Evolutionary conservation across 1,140 invertebrate genomes (phyloP).

Genomic region (Drosophila eugracilis): DNA sequence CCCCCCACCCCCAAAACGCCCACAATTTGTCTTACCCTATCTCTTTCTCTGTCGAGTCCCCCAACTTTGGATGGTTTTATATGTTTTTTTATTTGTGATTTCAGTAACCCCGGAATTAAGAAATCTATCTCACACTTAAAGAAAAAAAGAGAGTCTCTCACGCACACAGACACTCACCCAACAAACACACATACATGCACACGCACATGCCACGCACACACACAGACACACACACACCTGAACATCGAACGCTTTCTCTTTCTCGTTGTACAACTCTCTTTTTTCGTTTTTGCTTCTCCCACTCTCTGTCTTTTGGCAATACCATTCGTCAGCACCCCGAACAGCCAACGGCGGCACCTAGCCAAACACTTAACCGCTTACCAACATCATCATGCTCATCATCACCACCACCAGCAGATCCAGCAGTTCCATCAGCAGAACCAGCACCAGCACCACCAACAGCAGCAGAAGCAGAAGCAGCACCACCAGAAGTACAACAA

Average conservation of each 20-base stretch:
- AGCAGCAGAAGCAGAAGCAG: neutral
- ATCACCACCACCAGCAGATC: slow-evolving; percentile 49
- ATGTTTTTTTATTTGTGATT: too few species aligned
- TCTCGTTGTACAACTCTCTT: slow-evolving; percentile 82
- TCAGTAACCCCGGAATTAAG: slow-evolving; percentile 11
- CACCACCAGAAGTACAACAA: slow-evolving; percentile 12
- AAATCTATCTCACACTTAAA: slow-evolving; percentile 2
- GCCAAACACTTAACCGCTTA: slow-evolving; percentile 81
- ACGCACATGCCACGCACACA: slow-evolving; percentile 2
- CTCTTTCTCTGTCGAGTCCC: slow-evolving; percentile 1
- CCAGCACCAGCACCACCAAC: slow-evolving; percentile 5
- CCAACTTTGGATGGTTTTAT: slow-evolving; percentile 5
- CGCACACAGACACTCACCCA: slow-evolving; percentile 21
- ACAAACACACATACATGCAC: too few species aligned
- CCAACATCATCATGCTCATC: slow-evolving; percentile 67
- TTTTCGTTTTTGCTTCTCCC: slow-evolving; percentile 72
- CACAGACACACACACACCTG: slow-evolving; percentile 31
- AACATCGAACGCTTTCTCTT: slow-evolving; percentile 75
- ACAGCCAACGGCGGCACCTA: slow-evolving; percentile 84
- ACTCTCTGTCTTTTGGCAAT: slow-evolving; percentile 64
- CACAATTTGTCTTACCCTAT: neutral
- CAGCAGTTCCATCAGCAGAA: slow-evolving; percentile 23
- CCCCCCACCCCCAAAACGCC: too few species aligned
- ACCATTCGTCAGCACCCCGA: slow-evolving; percentile 78
- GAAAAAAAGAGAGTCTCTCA: slow-evolving; percentile 42